Conservation (phyloP, 2,888 invertebrate genomes). For the Dusona sp. region DNA sequence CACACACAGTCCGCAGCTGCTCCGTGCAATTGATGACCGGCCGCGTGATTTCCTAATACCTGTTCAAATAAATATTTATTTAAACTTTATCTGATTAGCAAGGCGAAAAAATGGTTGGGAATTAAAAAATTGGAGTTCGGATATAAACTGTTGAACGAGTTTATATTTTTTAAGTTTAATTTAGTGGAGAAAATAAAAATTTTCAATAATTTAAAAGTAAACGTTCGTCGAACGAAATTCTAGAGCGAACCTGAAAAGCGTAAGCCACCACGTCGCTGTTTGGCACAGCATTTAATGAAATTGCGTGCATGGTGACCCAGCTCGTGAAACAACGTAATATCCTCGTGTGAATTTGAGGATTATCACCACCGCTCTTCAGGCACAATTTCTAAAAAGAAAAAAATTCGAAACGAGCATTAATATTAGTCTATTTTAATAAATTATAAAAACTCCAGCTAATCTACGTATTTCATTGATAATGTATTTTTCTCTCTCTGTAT, state of each 20-base stretch:
- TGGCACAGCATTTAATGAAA: constrained; percentile 90
- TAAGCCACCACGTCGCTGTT: constrained; percentile 91
- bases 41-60: constrained; percentile 88
- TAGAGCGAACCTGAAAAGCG: constrained; percentile 87
- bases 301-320: constrained; percentile 94
- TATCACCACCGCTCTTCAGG: constrained; percentile 88
- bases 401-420: constrained; percentile 23
- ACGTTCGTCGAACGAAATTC: neutral
- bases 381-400: constrained; percentile 88
- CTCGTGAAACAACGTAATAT: constrained; percentile 95
- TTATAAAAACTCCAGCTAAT: neutral
- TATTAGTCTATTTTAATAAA: neutral
- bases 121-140: no score
- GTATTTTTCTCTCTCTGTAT: neutral
- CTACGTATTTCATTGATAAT: neutral
- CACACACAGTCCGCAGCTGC: constrained; percentile 96
- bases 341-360: constrained; percentile 89
- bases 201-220: neutral
- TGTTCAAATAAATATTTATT: constrained; percentile 58
- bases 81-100: no score
- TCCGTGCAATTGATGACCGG: constrained; percentile 91
- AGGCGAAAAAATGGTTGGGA: no score
- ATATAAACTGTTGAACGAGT: no score
- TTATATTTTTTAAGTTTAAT: no score
- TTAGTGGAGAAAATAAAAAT: no score